phyloP scores from a whole-genome alignment of 2,888 invertebrate genomes.

The Pachymerium ferrugineum region DNA sequence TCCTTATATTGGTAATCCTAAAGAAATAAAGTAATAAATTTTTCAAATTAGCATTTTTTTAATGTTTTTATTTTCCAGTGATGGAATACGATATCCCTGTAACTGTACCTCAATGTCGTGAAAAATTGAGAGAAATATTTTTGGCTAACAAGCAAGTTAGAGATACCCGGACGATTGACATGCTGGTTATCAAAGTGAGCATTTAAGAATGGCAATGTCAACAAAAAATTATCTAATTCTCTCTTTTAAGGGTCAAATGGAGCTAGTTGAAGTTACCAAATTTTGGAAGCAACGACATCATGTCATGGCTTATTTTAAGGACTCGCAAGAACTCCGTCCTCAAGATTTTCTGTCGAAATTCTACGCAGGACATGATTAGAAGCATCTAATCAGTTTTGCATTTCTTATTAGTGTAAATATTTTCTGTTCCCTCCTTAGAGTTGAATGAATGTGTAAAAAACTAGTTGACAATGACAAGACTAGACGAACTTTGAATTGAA shows the following conservation, averaged over 20 bases:
- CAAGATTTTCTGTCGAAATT: conserved; percentile 90
- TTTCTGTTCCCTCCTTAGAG: too few relatives aligned
- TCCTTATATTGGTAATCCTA: conserved; percentile 75
- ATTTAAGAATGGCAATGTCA: neutral
- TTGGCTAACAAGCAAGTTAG: conserved; percentile 66
- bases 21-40: neutral
- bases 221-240: neutral
- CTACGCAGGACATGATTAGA: conserved; percentile 55
- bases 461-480: too few relatives aligned
- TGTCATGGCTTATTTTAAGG: conserved; percentile 81
- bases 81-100: conserved; percentile 77
- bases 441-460: too few relatives aligned
- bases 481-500: too few relatives aligned
- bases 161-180: conserved; percentile 83
- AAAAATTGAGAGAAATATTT: conserved; percentile 73
- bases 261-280: conserved; percentile 76
- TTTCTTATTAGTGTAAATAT: neutral
- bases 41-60: neutral
- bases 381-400: neutral
- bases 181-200: conserved; percentile 81
- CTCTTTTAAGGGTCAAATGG: conserved; percentile 81
- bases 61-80: conserved; percentile 65
- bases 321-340: conserved; percentile 75
- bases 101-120: conserved; percentile 60
- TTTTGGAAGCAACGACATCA: conserved; percentile 86